Evolutionary conservation across 2,797 vertebrate genomes (phyloP), one percentile per base, ranked within the genome.

Genomic region (Cyclura pinguis): DNA sequence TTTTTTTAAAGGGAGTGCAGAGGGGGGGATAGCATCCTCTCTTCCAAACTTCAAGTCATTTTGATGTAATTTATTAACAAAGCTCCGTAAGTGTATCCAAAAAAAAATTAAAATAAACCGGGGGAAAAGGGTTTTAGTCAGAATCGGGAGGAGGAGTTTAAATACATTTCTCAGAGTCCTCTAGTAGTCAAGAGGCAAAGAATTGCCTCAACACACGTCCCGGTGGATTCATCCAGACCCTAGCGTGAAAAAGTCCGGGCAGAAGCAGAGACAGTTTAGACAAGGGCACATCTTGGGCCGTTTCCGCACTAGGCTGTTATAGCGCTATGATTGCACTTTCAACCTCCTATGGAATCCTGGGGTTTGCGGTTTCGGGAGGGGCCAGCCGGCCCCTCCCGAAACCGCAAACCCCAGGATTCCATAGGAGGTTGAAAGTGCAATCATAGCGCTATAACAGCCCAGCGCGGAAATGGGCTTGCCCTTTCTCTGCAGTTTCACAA

Each of bases 31-130:
- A 14, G 76, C 2, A 84, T 55, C 76, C 84, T 97, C 97, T 97
- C 97, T 97, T 97, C 97, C 97, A 98, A 98, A 98, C 98, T 98
- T 98, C 97, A 97, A 97, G 98, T 98, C 96, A 98, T 98, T 98
- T 98, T 97, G 94, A 96, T 96, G 96, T 97, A 97, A 98, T 98
- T 97, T 98, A 98, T 99, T 98, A 98, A 98, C 98, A 94, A 97
- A 97, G 96, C 97, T 95, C 96, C 95, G 96, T 97, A 95, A 95
- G 52, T 94, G 95, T 84, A 95, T 95, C 92, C 89, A 96, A 96
- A 94, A 96, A 57, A 7, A 95, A 69, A 32, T 69, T 69, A 69
- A 69, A 69, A 69, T 69, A 69, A 69, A 69, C 67, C 67, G 32
- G 3, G 92, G 92, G 90, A 91, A 89, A 94, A 73, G 50, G n/a